These are phyloP conservation scores for Anarsia innoxiella DNA, from an alignment of 2,888 invertebrate genomes.

Conservation along the genomic window DNA sequence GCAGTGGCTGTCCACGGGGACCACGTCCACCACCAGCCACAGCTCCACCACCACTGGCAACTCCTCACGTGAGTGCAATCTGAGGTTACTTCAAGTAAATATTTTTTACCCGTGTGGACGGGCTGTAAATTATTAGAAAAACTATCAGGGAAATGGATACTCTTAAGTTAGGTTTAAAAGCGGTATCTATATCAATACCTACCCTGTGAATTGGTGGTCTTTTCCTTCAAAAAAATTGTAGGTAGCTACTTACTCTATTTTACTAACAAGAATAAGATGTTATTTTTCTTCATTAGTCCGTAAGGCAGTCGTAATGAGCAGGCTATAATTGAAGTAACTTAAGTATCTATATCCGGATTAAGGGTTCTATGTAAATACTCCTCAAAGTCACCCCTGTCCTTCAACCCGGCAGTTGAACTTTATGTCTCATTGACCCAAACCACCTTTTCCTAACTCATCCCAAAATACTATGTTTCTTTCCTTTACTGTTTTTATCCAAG, in stretches of 20 bases:
- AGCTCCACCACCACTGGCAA: constrained; percentile 77
- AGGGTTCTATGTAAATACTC: constrained; percentile 6
- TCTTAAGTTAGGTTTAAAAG: too few relatives aligned
- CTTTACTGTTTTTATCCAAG: too few relatives aligned
- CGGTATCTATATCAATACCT: too few relatives aligned
- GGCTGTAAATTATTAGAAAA: neutral
- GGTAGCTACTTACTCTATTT: too few relatives aligned
- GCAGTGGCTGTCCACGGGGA: constrained; percentile 64
- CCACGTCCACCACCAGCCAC: constrained; percentile 71
- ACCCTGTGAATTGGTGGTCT: too few relatives aligned
- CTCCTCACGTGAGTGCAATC: constrained; percentile 70
- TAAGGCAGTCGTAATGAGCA: constrained; percentile 1
- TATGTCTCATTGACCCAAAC: constrained; percentile 6
- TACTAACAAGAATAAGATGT: too few relatives aligned
- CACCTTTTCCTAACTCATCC: neutral
- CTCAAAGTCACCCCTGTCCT: constrained; percentile 4
- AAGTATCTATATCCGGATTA: constrained; percentile 3
- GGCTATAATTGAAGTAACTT: constrained; percentile 6
- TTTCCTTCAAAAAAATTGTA: too few relatives aligned
- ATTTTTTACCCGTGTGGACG: neutral
- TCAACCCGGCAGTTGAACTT: constrained; percentile 6
- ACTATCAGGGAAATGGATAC: neutral
- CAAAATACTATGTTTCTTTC: neutral
- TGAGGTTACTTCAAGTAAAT: neutral
- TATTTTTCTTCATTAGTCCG: too few relatives aligned